Base-by-base conservation (phyloP, 2,113 vertebrate species). In the Nibea coibor region DNA sequence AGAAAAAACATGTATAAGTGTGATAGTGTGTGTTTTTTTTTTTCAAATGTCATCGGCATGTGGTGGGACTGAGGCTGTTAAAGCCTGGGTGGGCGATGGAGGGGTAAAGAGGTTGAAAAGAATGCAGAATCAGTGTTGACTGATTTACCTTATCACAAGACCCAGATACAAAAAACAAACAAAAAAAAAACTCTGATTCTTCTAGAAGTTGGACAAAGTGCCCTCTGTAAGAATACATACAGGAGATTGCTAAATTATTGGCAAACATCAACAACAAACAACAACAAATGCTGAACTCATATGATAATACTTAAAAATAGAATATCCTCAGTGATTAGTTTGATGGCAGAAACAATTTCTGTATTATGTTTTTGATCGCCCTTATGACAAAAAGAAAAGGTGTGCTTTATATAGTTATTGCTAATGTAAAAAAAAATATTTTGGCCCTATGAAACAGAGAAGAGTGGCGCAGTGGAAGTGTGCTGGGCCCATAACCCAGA, bases 401-500 rank as follows among this genome's bases (percentile, higher is more conserved):
- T 47, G 1, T 39, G 35, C 35, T 39, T 39, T 9, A 9, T 39
- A 9, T 39, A 39, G 35, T 9, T 28, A 4, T 28, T 28, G 28
- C 3, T 28, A 28, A 28, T 28, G 28, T 28, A 28, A 31, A 31
- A 31, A 31, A 28, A 28, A 28, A 3, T 28, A 26, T 31, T 11
- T 11, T 42, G 43, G 43, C 2, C 43, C 2, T 0, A 4, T 47
- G 5, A 47, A 47, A 47, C 12, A 5, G 31, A 56, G 94, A 94
- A 95, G 94, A 95, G 94, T 95, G 94, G 94, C 94, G 94, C 94
- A 95, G 94, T 94, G 94, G 95, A 95, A 95, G 94, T 94, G 94
- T 95, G 94, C 95, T 95, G 94, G 95, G 94, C 94, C 94, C 95
- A 95, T 95, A 95, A 95, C 94, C 94, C 94, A 95, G 94, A 95